Evolutionary conservation across 2,113 vertebrate genomes (phyloP).

Genomic region (Limanda limanda): DNA sequence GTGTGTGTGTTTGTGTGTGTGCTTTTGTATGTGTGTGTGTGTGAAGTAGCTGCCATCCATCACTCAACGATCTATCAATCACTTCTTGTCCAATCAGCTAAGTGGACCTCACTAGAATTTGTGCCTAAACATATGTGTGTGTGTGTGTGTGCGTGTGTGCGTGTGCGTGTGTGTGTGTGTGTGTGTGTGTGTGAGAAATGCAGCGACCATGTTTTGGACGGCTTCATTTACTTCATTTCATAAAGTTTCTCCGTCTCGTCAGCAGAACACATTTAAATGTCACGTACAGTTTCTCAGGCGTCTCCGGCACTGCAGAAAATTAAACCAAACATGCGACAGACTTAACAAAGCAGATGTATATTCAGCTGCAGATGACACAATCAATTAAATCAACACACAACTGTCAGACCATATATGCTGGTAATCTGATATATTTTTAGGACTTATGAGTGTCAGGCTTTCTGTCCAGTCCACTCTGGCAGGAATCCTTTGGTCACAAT

Average conservation of each 20-base stretch:
- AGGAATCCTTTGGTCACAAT: slow-evolving; percentile 69
- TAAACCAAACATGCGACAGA: slow-evolving; percentile 16
- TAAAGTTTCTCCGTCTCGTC: slow-evolving; percentile 41
- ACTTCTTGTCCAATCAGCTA: slow-evolving; percentile 70
- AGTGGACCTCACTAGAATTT: slow-evolving; percentile 49
- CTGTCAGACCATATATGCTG: not conserved
- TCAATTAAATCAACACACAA: not conserved
- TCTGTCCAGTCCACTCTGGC: slow-evolving; percentile 48
- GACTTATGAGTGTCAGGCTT: slow-evolving; percentile 29
- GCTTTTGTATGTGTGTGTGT: slow-evolving; percentile 7
- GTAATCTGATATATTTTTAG: not conserved
- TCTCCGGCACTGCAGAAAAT: slow-evolving; percentile 17
- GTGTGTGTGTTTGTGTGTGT: slow-evolving; percentile 10
- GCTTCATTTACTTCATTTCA: slow-evolving; percentile 50
- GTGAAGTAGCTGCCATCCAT: slow-evolving; percentile 51
- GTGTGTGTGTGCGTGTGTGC: slow-evolving; percentile 13
- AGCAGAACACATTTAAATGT: slow-evolving; percentile 47
- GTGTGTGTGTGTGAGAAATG: slow-evolving; percentile 12
- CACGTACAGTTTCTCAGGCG: slow-evolving; percentile 30
- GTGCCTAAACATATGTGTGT: slow-evolving; percentile 5
- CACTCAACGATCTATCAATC: slow-evolving; percentile 66
- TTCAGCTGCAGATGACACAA: slow-evolving; percentile 6
- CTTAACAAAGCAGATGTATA: slow-evolving; percentile 5
- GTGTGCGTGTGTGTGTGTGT: slow-evolving; percentile 14
- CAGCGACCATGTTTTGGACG: slow-evolving; percentile 1